These are phyloP conservation scores for Zapornia atra DNA, from an alignment of 2,113 vertebrate genomes.

Conservation along the genomic window DNA sequence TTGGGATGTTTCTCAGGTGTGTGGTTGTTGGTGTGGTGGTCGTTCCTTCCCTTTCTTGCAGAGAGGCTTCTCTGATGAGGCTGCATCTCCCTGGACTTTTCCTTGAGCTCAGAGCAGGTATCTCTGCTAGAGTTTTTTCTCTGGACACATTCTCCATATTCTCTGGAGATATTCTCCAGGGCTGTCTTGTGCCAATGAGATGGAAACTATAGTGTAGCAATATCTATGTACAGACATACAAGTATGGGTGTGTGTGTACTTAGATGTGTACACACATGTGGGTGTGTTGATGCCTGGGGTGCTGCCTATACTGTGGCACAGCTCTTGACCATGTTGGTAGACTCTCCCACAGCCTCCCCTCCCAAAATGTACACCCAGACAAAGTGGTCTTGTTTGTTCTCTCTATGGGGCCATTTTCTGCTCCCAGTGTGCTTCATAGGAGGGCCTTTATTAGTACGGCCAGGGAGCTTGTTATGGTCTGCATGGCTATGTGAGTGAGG, in stretches of 20 bases:
- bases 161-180: background rate
- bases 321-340: background rate
- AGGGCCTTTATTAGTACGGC: background rate
- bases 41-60: background rate
- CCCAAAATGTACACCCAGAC: background rate
- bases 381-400: background rate
- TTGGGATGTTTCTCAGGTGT: background rate
- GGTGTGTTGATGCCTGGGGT: background rate
- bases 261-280: fast-evolving
- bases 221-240: background rate
- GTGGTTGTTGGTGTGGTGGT: background rate
- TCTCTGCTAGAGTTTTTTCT: background rate
- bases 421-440: background rate
- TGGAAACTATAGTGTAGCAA: background rate
- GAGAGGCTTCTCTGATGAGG: background rate
- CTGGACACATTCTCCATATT: background rate
- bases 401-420: background rate
- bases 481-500: background rate
- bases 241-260: too few species aligned
- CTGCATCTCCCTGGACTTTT: background rate
- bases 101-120: background rate
- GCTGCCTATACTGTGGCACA: background rate
- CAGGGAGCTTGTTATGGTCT: background rate
- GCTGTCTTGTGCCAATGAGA: background rate
- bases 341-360: too few species aligned